Percentiles rank a stretch among this genome's conserved stretches.
phyloP scores from a whole-genome alignment of 2,113 vertebrate species.

The Amazona vittata region DNA sequence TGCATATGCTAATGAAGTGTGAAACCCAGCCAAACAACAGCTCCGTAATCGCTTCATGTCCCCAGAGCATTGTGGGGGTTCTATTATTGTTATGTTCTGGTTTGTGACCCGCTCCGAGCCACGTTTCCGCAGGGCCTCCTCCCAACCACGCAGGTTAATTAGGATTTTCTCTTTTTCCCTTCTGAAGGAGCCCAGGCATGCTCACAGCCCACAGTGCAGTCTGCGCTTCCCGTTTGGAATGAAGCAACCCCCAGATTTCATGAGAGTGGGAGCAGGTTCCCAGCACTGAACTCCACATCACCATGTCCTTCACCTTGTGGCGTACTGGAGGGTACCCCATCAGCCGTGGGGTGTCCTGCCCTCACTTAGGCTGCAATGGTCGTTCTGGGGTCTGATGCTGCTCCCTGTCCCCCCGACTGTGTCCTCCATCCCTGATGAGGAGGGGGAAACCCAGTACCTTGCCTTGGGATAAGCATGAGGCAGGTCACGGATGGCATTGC shows the following conservation, averaged over 20 bases:
- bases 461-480: accelerated
- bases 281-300: not conserved
- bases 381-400: not conserved
- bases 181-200: slow-evolving; percentile 51
- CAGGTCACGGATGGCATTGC: accelerated
- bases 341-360: not conserved
- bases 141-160: slow-evolving; percentile 87
- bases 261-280: slow-evolving; percentile 17
- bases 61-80: slow-evolving; percentile 72
- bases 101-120: slow-evolving; percentile 73
- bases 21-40: slow-evolving; percentile 82
- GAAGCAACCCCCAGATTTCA: slow-evolving; percentile 34
- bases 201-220: slow-evolving; percentile 31
- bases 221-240: slow-evolving; percentile 45
- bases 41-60: slow-evolving; percentile 78
- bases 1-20: slow-evolving; percentile 87
- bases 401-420: not conserved
- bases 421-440: accelerated
- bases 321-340: not conserved
- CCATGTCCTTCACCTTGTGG: not conserved
- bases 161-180: slow-evolving; percentile 79
- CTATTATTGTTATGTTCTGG: slow-evolving; percentile 71
- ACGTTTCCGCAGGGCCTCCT: slow-evolving; percentile 78
- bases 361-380: not conserved
- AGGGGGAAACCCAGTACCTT: not conserved